A percentile compares a stretch with the other conserved stretches of the same genome.
phyloP scores from a whole-genome alignment of 2,888 invertebrate species.

The Drosophila anomelani region DNA sequence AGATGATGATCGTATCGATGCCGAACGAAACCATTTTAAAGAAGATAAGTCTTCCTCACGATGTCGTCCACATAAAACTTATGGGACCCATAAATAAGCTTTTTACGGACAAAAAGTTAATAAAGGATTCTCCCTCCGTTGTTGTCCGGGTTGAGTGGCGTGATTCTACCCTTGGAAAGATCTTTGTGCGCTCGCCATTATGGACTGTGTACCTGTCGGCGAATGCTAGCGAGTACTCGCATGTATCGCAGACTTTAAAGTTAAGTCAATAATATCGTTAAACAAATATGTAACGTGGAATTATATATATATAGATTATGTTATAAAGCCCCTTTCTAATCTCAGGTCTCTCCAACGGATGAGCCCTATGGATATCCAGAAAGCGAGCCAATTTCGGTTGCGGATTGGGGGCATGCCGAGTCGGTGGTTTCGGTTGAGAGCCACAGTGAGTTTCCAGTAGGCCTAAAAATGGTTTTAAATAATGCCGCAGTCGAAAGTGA shows the following conservation, averaged over 20 bases:
- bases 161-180: not conserved
- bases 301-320: no score
- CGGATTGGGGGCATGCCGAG: not conserved
- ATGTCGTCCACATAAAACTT: not conserved
- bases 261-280: not conserved
- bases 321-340: not conserved
- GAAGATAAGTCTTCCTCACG: not conserved
- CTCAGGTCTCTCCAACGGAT: not conserved
- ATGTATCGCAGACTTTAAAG: not conserved
- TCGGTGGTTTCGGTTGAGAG: conserved; percentile 11
- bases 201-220: not conserved
- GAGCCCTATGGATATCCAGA: not conserved
- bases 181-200: not conserved
- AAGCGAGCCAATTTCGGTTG: not conserved
- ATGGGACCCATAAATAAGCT: not conserved
- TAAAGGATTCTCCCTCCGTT: not conserved
- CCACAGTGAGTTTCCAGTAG: not conserved
- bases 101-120: fast-evolving
- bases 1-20: not conserved
- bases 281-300: no score
- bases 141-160: conserved; percentile 12
- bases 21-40: not conserved
- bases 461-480: not conserved
- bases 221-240: not conserved
- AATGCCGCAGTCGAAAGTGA: conserved; percentile 78